These are phyloP conservation scores for Tiliqua scincoides DNA, from an alignment of 2,113 vertebrate genomes.

Conservation along the genomic window DNA sequence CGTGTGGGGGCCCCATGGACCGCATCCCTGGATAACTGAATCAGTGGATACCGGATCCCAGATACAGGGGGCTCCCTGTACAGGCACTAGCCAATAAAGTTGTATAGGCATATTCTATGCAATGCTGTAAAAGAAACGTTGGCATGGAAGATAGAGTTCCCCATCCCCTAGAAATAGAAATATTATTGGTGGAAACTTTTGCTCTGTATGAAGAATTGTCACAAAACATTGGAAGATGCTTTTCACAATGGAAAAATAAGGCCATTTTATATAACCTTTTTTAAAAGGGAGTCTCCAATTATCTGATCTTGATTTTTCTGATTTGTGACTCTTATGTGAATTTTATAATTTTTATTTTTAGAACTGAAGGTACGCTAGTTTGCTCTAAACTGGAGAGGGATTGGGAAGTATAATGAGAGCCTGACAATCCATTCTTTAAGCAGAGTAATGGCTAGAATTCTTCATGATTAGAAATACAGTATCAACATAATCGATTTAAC, in stretches of 20 bases:
- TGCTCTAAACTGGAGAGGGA: conserved; percentile 69
- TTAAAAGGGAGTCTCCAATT: neutral
- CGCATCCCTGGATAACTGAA: too few relatives aligned
- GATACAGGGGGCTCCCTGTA: too few relatives aligned
- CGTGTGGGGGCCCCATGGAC: too few relatives aligned
- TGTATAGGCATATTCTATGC: neutral
- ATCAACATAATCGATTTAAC: conserved; percentile 79
- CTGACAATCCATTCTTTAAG: conserved; percentile 60
- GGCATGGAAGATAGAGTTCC: too few relatives aligned
- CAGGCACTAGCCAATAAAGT: neutral
- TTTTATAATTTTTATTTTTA: conserved; percentile 60
- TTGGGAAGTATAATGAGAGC: conserved; percentile 67
- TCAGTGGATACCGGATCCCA: too few relatives aligned
- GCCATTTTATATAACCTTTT: neutral
- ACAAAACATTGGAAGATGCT: neutral
- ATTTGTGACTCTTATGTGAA: conserved; percentile 52
- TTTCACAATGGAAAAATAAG: neutral
- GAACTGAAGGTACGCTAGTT: conserved; percentile 68
- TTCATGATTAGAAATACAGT: conserved; percentile 76
- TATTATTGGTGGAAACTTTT: neutral
- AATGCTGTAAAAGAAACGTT: neutral
- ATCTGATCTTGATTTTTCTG: conserved; percentile 43
- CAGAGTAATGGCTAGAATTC: conserved; percentile 72
- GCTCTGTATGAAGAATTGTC: neutral
- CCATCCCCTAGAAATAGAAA: neutral